These are phyloP conservation scores for Acromyrmex heyeri DNA, from an alignment of 1,140 invertebrate genomes.

Conservation along the genomic window DNA sequence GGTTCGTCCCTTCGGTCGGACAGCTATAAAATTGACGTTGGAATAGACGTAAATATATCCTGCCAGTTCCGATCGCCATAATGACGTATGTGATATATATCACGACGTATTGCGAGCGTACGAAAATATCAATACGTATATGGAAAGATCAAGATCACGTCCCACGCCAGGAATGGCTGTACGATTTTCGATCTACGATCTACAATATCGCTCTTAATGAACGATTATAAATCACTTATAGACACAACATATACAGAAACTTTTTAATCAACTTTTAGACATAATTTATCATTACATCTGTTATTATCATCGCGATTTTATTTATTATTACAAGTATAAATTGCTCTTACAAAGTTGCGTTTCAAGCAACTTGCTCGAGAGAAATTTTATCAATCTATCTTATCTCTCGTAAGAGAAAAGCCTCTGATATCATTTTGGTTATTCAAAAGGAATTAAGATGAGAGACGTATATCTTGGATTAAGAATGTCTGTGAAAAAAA, in stretches of 20 bases:
- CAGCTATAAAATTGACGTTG: conserved; percentile 65
- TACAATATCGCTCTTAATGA: conserved; percentile 33
- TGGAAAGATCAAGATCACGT: conserved; percentile 35
- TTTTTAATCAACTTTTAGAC: conserved; percentile 11
- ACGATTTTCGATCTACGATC: conserved; percentile 8
- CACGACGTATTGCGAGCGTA: conserved; percentile 24
- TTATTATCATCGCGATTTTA: not conserved
- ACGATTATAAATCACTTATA: not conserved
- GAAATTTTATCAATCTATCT: not conserved
- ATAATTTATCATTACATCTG: not conserved
- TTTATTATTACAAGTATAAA: not conserved
- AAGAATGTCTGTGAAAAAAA: not conserved
- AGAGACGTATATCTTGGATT: not conserved
- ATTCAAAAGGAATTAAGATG: not conserved
- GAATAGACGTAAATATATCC: conserved; percentile 50
- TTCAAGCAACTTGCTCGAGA: not conserved
- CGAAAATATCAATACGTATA: conserved; percentile 16
- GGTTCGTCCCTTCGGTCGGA: conserved; percentile 56
- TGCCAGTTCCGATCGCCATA: conserved; percentile 46
- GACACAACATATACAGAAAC: not conserved
- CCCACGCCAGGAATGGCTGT: not conserved
- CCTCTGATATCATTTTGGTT: not conserved
- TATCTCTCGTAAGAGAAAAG: not conserved
- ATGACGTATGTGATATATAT: conserved; percentile 33
- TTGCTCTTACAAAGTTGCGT: not conserved